Evolutionary conservation across 2,888 invertebrate species (phyloP).

Genomic region (Synergus umbraculus): DNA sequence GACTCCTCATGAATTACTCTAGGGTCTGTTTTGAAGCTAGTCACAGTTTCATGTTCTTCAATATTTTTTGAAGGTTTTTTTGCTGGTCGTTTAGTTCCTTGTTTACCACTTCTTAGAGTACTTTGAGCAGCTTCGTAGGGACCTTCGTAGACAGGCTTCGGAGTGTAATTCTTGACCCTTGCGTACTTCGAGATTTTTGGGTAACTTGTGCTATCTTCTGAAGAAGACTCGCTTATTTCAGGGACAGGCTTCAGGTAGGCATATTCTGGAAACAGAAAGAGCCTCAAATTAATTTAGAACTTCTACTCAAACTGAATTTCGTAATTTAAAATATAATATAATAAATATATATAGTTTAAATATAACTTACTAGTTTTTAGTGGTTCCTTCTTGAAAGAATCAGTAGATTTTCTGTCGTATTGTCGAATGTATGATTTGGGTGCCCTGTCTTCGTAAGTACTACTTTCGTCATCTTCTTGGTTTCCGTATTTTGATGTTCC

Average conservation of each 20-base stretch:
- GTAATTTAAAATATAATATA: too few species aligned
- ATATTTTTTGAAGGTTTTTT: background rate
- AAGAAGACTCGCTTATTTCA: background rate
- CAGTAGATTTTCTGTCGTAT: constrained; percentile 61
- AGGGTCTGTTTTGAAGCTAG: background rate
- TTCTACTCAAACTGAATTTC: too few species aligned
- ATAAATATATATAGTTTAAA: background rate
- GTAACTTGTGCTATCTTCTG: background rate
- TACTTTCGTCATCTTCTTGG: constrained; percentile 52
- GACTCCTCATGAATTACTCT: constrained; percentile 49
- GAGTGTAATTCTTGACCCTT: background rate
- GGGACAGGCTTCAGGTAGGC: background rate
- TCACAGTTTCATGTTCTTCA: background rate
- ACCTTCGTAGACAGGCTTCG: background rate
- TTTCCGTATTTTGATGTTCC: constrained; percentile 59
- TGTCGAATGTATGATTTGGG: constrained; percentile 47
- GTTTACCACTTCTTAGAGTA: background rate
- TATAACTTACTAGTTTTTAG: constrained; percentile 60
- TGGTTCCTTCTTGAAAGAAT: constrained; percentile 59
- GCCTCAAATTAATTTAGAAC: background rate
- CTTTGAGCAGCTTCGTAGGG: background rate
- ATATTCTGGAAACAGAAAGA: background rate
- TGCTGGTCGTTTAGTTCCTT: background rate
- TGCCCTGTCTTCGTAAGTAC: constrained; percentile 47
- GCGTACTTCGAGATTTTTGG: background rate